These are phyloP conservation scores for Orestias chungarensis DNA, from an alignment of 2,797 vertebrate species.

Conservation along the genomic window DNA sequence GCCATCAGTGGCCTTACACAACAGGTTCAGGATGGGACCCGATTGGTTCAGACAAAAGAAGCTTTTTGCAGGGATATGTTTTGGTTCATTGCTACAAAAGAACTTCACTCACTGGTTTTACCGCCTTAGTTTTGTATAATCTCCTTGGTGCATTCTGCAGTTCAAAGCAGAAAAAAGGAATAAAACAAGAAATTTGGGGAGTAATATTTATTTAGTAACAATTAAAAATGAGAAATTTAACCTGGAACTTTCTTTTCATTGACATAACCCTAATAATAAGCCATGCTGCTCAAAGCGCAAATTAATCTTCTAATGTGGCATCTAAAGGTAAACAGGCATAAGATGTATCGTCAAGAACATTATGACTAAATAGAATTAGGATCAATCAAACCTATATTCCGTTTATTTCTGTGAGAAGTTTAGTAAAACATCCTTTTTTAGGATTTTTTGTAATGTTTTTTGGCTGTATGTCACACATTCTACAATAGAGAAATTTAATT, in stretches of 20 bases:
- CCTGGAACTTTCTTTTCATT: not conserved
- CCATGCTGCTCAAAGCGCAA: not conserved
- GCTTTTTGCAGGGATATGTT: constrained; percentile 8
- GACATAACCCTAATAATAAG: not conserved
- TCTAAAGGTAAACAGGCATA: not conserved
- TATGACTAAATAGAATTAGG: not conserved
- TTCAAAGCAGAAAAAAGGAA: not conserved
- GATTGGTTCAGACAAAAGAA: constrained; percentile 13
- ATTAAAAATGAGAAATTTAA: no score
- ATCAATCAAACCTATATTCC: not conserved
- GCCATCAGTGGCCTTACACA: constrained; percentile 49
- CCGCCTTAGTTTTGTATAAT: constrained; percentile 14
- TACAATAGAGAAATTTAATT: not conserved
- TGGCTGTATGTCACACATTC: not conserved
- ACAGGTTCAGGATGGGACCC: constrained; percentile 22
- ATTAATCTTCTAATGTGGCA: not conserved
- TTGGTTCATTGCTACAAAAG: not conserved
- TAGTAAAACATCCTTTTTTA: not conserved
- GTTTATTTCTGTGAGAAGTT: not conserved
- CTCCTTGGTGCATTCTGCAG: not conserved
- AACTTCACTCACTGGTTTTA: not conserved
- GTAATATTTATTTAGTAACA: not conserved
- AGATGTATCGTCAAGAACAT: not conserved
- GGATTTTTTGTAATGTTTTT: no score
- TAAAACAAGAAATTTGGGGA: not conserved